These are phyloP conservation scores for Sylvia borin DNA, from an alignment of 2,797 vertebrate genomes.

Conservation along the genomic window DNA sequence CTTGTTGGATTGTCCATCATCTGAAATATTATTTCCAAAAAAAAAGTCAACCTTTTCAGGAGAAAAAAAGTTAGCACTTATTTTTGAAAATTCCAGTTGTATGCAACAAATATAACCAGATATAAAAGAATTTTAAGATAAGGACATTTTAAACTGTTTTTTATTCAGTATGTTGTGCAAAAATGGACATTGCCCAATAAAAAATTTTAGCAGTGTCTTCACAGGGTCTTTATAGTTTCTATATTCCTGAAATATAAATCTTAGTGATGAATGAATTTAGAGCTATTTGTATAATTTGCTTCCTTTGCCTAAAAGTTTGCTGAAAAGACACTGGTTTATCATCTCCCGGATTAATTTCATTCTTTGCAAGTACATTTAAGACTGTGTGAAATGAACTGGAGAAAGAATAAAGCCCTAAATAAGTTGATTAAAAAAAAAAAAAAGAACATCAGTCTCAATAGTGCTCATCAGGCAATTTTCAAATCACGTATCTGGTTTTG, in stretches of 20 bases:
- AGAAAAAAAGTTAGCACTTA: background rate
- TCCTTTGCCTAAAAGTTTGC: background rate
- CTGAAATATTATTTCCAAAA: background rate
- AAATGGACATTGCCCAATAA: background rate
- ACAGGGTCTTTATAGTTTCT: background rate
- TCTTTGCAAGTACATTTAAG: background rate
- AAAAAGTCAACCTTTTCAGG: background rate
- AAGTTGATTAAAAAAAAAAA: background rate
- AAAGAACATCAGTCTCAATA: background rate
- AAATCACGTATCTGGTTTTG: slow-evolving; percentile 27
- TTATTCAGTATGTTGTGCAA: background rate
- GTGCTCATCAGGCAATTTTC: slow-evolving; percentile 3
- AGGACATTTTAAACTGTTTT: background rate
- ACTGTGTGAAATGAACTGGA: background rate
- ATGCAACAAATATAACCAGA: background rate
- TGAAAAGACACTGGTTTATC: background rate
- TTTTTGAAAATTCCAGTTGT: background rate
- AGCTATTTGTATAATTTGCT: background rate
- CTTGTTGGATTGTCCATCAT: background rate
- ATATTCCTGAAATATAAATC: background rate
- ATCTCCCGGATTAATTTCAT: background rate
- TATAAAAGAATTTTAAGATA: background rate
- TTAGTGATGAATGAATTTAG: background rate
- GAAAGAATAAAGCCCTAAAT: background rate
- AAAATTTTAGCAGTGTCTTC: background rate